phyloP scores from a whole-genome alignment of 1,140 invertebrate genomes.

The Danaus melanippus region DNA sequence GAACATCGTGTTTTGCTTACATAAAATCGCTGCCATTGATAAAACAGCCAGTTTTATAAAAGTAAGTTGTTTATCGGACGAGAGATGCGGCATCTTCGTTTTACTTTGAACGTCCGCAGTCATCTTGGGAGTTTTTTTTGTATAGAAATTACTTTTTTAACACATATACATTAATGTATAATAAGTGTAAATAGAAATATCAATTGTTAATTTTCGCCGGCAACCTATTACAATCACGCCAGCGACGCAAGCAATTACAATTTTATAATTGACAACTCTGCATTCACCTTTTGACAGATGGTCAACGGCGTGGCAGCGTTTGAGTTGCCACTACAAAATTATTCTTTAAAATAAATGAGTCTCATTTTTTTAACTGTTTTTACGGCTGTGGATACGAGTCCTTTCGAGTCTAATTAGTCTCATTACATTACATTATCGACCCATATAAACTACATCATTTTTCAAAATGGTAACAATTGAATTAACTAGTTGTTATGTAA shows the following conservation, averaged over 20 bases:
- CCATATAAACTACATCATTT: no score
- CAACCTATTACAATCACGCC: constrained; percentile 43
- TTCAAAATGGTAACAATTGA: no score
- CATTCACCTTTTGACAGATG: constrained; percentile 35
- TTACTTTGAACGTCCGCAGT: constrained; percentile 49
- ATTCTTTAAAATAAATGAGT: no score
- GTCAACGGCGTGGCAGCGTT: constrained; percentile 50
- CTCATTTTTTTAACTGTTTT: no score
- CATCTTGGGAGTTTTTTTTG: constrained; percentile 35
- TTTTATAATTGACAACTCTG: constrained; percentile 26
- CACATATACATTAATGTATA: constrained; percentile 21
- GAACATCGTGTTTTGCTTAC: constrained; percentile 78
- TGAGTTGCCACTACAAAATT: no score
- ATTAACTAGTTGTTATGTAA: neutral
- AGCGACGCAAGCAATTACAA: constrained; percentile 29
- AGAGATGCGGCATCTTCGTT: constrained; percentile 46
- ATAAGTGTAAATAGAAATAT: constrained; percentile 13
- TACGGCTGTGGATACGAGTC: no score
- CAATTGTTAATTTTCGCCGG: constrained; percentile 41
- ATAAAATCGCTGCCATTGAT: constrained; percentile 91
- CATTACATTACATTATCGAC: no score
- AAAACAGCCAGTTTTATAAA: constrained; percentile 93
- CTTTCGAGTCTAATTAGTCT: no score
- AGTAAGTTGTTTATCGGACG: constrained; percentile 93
- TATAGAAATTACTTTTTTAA: constrained; percentile 8